phyloP scores from a whole-genome alignment of 2,113 vertebrate species.

The Bettongia penicillata region DNA sequence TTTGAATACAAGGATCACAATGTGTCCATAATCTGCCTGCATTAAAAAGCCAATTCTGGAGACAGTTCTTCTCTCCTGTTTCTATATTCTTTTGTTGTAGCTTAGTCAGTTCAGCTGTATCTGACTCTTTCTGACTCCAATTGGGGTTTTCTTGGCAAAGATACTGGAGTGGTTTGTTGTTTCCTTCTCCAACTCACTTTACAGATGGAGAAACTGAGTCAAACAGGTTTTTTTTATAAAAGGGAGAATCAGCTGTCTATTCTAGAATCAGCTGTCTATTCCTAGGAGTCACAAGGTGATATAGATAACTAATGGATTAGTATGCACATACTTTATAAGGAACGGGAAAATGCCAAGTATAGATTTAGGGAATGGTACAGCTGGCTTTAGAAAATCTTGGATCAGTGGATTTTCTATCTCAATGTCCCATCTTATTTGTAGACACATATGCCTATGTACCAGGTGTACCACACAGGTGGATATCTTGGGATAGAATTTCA shows the following conservation, averaged over 20 bases:
- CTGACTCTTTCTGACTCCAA: neutral
- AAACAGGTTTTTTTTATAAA: neutral
- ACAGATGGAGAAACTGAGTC: neutral
- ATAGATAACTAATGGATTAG: neutral
- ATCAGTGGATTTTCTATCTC: neutral
- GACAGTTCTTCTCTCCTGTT: conserved; percentile 25
- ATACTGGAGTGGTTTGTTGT: neutral
- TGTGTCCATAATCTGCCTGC: neutral
- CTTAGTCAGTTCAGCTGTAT: neutral
- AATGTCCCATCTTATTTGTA: neutral
- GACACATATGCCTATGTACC: neutral
- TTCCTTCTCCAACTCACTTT: neutral
- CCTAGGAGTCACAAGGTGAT: neutral
- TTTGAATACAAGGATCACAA: neutral
- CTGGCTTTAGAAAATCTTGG: neutral
- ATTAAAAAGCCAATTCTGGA: neutral
- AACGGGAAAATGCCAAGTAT: neutral
- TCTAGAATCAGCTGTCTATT: neutral
- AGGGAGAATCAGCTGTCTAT: neutral
- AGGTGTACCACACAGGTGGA: neutral
- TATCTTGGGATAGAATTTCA: neutral
- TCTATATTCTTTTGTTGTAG: neutral
- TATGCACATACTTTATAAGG: neutral
- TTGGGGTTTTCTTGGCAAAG: neutral
- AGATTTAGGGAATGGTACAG: neutral